Evolutionary conservation across 2,888 invertebrate species (phyloP).

Genomic region (Fragum sueziense): DNA sequence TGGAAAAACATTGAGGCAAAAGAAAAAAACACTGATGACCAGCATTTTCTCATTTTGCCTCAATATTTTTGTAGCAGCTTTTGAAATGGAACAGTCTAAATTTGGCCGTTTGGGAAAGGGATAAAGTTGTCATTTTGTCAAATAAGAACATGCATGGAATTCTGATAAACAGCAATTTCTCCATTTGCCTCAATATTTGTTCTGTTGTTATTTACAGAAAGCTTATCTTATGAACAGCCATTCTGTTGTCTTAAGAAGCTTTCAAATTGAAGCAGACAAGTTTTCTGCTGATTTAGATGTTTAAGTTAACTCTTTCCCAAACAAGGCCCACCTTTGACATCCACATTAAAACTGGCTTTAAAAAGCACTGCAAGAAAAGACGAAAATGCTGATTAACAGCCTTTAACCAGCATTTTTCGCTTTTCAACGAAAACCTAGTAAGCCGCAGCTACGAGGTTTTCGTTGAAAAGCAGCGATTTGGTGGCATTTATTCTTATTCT

Average conservation of each 20-base stretch:
- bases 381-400: neutral
- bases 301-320: neutral
- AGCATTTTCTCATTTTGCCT: too few relatives aligned
- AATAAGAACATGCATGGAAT: too few relatives aligned
- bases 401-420: neutral
- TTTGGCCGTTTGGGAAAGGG: neutral
- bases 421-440: too few relatives aligned
- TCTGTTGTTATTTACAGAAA: neutral
- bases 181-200: neutral
- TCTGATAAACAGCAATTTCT: neutral
- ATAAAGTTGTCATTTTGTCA: too few relatives aligned
- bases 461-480: too few relatives aligned
- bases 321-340: neutral
- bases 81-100: too few relatives aligned
- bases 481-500: too few relatives aligned
- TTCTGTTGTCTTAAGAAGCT: neutral
- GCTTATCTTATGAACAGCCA: neutral
- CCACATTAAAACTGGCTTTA: neutral
- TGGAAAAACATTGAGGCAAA: too few relatives aligned
- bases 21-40: too few relatives aligned
- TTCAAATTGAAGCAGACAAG: neutral
- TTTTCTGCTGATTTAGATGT: neutral
- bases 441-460: too few relatives aligned
- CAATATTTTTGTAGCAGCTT: too few relatives aligned
- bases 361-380: neutral